Conservation (phyloP, 2,797 vertebrate genomes). For the Lagodon rhomboides region DNA sequence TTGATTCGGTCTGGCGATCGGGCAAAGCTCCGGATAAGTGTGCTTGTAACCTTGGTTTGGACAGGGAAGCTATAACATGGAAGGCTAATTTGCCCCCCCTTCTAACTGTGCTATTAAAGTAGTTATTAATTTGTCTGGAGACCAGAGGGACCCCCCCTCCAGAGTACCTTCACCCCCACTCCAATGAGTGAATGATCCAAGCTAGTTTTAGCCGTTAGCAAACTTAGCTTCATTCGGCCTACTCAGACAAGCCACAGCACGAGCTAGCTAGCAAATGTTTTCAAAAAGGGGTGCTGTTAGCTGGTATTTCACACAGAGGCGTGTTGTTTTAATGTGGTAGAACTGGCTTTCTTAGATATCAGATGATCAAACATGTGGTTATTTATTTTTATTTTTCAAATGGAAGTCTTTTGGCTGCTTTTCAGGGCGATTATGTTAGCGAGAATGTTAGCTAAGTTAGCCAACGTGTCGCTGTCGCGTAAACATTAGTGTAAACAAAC, state of each 20-base stretch:
- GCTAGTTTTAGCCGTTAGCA: slow-evolving; percentile 42
- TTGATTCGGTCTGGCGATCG: background rate
- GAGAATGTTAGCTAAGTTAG: background rate
- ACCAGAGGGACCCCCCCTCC: background rate
- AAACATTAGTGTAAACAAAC: slow-evolving; percentile 80
- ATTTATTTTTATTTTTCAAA: too few species aligned
- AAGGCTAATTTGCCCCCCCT: rapidly evolving
- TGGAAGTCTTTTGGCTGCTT: background rate
- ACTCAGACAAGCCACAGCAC: background rate
- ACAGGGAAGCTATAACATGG: background rate
- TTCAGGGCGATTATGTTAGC: slow-evolving; percentile 3
- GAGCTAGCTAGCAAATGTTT: slow-evolving; percentile 4
- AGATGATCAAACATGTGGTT: background rate
- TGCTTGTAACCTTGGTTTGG: background rate
- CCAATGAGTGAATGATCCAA: background rate
- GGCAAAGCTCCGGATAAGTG: background rate
- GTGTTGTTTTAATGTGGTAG: background rate
- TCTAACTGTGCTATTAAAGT: background rate
- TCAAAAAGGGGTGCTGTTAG: background rate
- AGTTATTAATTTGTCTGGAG: background rate
- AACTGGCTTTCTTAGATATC: background rate
- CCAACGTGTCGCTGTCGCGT: slow-evolving; percentile 54
- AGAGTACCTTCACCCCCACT: background rate
- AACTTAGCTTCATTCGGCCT: slow-evolving; percentile 41
- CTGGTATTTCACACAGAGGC: background rate